Percentiles rank a stretch among this genome's conserved stretches.
Conservation (phyloP, 2,113 vertebrate genomes). For the Saimiri boliviensis region DNA sequence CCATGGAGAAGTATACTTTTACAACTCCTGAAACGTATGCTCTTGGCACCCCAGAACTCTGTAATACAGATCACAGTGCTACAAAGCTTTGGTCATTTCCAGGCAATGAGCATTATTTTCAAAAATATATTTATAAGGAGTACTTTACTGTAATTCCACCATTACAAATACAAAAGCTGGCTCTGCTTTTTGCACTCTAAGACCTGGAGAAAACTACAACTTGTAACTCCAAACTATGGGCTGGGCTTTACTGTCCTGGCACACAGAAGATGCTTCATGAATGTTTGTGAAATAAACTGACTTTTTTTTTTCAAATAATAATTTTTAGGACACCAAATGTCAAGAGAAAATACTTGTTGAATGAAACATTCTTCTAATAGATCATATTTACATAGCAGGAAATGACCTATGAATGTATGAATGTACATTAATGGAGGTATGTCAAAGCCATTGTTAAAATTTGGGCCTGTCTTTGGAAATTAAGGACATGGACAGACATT, state of each 20-base stretch:
- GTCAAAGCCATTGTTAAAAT: not conserved
- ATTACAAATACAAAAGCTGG: not conserved
- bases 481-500: not conserved
- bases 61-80: not conserved
- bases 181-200: not conserved
- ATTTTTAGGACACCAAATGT: not conserved
- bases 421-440: not conserved
- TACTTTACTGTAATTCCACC: not conserved
- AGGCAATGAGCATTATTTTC: not conserved
- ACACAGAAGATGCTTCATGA: not conserved
- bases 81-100: not conserved
- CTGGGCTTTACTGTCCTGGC: too few species aligned
- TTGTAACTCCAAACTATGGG: not conserved
- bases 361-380: not conserved
- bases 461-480: not conserved
- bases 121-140: not conserved
- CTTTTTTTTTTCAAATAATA: not conserved
- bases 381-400: not conserved
- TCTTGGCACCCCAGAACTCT: not conserved
- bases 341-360: not conserved
- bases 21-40: constrained; percentile 42
- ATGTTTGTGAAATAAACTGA: not conserved
- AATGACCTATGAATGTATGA: not conserved
- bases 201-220: not conserved
- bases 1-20: constrained; percentile 29